Percentiles rank a stretch among this genome's conserved stretches.
Conservation (phyloP, 2,888 invertebrate genomes). For the Ametastegia equiseti region DNA sequence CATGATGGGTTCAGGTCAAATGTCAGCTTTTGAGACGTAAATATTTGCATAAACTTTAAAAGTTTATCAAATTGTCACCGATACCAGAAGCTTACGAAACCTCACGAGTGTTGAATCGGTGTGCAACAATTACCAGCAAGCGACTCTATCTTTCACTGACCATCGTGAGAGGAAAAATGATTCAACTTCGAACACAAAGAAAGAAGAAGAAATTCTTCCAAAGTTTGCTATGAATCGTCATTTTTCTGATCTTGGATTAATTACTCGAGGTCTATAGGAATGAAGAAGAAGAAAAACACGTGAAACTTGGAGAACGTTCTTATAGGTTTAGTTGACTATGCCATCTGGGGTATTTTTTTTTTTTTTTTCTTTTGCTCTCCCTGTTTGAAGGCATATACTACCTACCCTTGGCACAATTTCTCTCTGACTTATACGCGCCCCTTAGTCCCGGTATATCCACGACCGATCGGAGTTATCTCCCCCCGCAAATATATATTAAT, state of each 20-base stretch:
- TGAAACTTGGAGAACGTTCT: too few species aligned
- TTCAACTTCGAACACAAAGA: too few species aligned
- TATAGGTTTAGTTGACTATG: too few species aligned
- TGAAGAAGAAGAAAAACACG: too few species aligned
- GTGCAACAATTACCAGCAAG: too few species aligned
- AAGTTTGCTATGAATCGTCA: not conserved
- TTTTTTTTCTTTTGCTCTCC: not conserved
- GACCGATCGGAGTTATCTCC: conserved; percentile 65
- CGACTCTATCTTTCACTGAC: too few species aligned
- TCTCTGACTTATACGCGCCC: conserved; percentile 9
- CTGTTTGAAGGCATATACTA: not conserved
- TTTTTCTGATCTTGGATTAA: not conserved
- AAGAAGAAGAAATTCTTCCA: too few species aligned
- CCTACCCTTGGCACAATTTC: not conserved
- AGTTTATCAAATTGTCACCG: conserved; percentile 31
- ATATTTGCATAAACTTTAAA: not conserved
- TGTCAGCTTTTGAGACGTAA: conserved; percentile 10
- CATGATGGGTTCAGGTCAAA: conserved; percentile 17
- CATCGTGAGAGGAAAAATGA: too few species aligned
- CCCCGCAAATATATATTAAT: conserved; percentile 76
- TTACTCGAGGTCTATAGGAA: not conserved
- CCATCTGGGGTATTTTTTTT: not conserved
- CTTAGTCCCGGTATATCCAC: conserved; percentile 6
- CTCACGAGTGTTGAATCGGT: not conserved
- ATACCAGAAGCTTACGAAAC: not conserved